phyloP scores from a whole-genome alignment of 2,113 vertebrate species.

The Raphicerus campestris region DNA sequence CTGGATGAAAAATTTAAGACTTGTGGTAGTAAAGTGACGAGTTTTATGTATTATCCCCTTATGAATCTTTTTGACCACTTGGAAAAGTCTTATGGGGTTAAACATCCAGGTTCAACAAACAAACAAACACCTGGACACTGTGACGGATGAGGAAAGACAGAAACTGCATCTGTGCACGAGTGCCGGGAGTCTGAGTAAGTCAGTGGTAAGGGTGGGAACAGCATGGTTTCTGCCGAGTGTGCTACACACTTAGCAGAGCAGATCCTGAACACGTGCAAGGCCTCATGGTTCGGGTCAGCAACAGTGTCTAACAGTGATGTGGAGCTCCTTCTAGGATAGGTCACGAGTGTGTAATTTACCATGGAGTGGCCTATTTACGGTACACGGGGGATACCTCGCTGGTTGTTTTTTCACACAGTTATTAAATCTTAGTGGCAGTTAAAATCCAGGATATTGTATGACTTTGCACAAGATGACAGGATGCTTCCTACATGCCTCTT shows the following conservation, averaged over 20 bases:
- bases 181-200: neutral
- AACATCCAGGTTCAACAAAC: neutral
- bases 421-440: constrained; percentile 53
- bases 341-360: constrained; percentile 36
- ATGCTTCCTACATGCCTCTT: constrained; percentile 34
- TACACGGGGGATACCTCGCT: constrained; percentile 24
- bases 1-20: neutral
- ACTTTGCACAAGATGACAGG: constrained; percentile 29
- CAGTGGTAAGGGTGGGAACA: neutral
- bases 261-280: neutral
- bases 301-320: neutral
- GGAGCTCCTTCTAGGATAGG: constrained; percentile 12
- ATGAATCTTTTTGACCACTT: neutral
- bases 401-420: neutral
- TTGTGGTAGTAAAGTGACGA: neutral
- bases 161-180: neutral
- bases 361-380: constrained; percentile 28
- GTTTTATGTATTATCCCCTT: neutral
- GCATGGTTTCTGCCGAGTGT: neutral
- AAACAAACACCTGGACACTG: neutral
- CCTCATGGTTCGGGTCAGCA: constrained; percentile 8
- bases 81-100: neutral
- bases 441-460: constrained; percentile 17
- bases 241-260: neutral
- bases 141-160: neutral